These are phyloP conservation scores for Enteromius afrohamiltoni DNA, from an alignment of 2,797 vertebrate species.

Conservation along the genomic window DNA sequence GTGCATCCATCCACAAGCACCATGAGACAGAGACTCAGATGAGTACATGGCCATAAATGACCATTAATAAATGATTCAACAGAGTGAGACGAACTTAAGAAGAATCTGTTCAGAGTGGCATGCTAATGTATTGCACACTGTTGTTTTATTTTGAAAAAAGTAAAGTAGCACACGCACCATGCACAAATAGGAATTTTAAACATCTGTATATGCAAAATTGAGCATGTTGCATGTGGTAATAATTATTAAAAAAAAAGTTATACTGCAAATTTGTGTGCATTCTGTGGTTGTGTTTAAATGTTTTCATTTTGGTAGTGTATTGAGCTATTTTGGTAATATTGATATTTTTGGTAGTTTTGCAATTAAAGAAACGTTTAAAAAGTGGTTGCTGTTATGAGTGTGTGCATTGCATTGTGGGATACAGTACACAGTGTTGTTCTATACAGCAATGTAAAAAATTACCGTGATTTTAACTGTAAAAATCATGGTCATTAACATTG, in stretches of 20 bases:
- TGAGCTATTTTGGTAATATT: no score
- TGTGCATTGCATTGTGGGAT: not conserved
- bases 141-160: not conserved
- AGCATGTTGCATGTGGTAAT: not conserved
- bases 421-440: not conserved
- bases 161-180: not conserved
- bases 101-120: constrained; percentile 2
- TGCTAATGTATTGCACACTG: not conserved
- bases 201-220: not conserved
- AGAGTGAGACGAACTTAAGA: not conserved
- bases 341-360: not conserved
- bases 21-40: not conserved
- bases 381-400: not conserved
- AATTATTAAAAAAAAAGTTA: not conserved
- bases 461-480: no score
- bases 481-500: no score
- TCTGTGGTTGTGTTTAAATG: not conserved
- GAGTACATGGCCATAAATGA: constrained; percentile 20
- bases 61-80: constrained; percentile 37
- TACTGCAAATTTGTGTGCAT: not conserved
- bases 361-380: not conserved
- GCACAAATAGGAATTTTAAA: not conserved
- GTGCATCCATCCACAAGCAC: constrained; percentile 11
- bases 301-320: no score
- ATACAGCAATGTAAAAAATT: no score